Conservation (phyloP, 1,140 invertebrate genomes). For the Tenebrio molitor region DNA sequence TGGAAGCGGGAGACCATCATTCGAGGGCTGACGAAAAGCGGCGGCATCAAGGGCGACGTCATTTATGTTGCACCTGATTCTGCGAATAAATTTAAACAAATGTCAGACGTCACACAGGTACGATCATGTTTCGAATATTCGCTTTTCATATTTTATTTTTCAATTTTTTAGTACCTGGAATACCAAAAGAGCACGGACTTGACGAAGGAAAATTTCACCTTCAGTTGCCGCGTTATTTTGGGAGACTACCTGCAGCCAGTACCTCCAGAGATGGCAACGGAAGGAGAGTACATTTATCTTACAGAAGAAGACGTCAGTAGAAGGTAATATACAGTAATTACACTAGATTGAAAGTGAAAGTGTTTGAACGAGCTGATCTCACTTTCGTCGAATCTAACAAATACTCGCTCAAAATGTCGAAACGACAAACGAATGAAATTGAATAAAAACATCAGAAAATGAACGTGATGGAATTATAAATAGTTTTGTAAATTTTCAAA, state of each 20-base stretch:
- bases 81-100: conserved; percentile 82
- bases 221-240: conserved; percentile 88
- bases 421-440: no score
- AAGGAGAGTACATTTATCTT: conserved; percentile 72
- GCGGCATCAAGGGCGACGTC: conserved; percentile 87
- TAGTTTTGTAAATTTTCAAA: no score
- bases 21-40: conserved; percentile 84
- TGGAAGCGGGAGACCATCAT: conserved; percentile 94
- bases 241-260: conserved; percentile 89
- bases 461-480: no score
- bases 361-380: no score
- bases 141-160: conserved; percentile 34
- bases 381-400: no score
- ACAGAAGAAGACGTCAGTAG: conserved; percentile 75
- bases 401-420: no score
- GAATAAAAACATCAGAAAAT: no score
- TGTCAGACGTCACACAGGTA: conserved; percentile 81
- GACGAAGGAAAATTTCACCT: conserved; percentile 90
- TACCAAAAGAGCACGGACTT: conserved; percentile 82
- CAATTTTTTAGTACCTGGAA: conserved; percentile 78
- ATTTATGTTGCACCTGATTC: conserved; percentile 88
- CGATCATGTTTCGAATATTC: conserved; percentile 51
- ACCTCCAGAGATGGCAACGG: conserved; percentile 69
- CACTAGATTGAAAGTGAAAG: no score
- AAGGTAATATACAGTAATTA: no score